Base-by-base conservation (phyloP, 1,140 invertebrate genomes). In the Pollicipes pollicipes region DNA sequence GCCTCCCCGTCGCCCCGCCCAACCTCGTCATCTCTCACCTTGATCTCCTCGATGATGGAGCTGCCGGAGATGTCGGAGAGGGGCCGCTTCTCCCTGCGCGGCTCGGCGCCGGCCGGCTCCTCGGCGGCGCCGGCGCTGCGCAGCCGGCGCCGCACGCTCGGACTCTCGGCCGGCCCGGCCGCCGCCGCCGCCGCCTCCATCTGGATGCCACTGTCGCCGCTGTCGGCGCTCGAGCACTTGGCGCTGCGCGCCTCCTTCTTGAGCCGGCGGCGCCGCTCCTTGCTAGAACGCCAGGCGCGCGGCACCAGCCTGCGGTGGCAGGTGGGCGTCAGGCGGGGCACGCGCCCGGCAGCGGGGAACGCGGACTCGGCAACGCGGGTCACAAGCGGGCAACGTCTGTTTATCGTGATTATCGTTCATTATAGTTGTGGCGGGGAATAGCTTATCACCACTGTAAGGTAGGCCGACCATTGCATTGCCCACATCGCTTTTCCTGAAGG, bases 201-300 rank as follows among this genome's bases (percentile, higher is more conserved):
- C 72, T 75, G 73, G 68, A 76, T 73, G 30, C 73, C 76, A 30
- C 71, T 72, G 70, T 75, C 74, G 35, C 88, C 88, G 68, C 86
- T 88, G 77, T 89, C 88, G 21, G 87, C 87, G 74, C 86, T 88
- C 78, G 88, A 88, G 77, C 88, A 89, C 78, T 89, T 89, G 69
- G 86, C 84, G 74, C 83, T 85, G 70, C 87, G 81, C 35, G 85
- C 84, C 30, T 85, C 85, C 78, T 88, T 88, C 66, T 84, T 86
- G 30, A 82, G 78, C 75, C 87, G 79, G 75, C 86, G 86, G 75
- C 87, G 87, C 58, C 85, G 81, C 75, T 88, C 87, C 76, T 88
- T 88, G 73, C 86, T 88, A 10, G 84, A 84, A 64, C 87, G 83
- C 86, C 87, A 88, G 63, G 87, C 84, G 27, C 88, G 81, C 35